Percentiles rank a stretch among this genome's conserved stretches.
Evolutionary conservation across 2,797 vertebrate species (phyloP).

Genomic region (Phyllotis vaccarum): DNA sequence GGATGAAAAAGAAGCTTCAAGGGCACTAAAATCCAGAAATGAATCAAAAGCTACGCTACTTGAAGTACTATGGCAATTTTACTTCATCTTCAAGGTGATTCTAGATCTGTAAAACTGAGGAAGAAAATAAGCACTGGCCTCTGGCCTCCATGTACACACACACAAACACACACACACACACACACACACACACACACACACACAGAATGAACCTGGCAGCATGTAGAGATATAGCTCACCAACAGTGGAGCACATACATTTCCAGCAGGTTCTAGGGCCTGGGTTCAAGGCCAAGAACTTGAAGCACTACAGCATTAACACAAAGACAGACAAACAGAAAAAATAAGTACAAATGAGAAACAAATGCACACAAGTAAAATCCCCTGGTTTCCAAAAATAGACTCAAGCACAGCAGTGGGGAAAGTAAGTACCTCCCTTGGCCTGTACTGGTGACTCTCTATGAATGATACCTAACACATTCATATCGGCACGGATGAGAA

Average conservation of each 20-base stretch:
- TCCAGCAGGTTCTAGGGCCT: neutral
- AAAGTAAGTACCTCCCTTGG: neutral
- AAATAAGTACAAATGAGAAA: neutral
- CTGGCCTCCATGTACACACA: neutral
- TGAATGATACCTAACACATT: slow-evolving; percentile 9
- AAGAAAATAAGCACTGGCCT: neutral
- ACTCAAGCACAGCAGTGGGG: neutral
- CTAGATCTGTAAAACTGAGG: neutral
- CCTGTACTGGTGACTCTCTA: neutral
- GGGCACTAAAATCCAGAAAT: neutral
- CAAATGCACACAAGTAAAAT: neutral
- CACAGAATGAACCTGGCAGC: neutral
- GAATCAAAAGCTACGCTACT: neutral
- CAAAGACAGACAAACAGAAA: neutral
- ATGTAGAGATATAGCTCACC: neutral
- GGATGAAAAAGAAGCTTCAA: neutral
- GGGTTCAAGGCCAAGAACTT: neutral
- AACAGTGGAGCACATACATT: neutral
- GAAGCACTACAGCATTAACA: neutral
- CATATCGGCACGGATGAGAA: slow-evolving; percentile 35
- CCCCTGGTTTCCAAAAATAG: neutral
- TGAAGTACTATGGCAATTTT: neutral
- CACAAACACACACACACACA: neutral
- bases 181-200: neutral
- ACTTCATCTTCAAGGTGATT: neutral